Evolutionary conservation across 2,113 vertebrate species (phyloP).

Genomic region (Aspidoscelis tigris): DNA sequence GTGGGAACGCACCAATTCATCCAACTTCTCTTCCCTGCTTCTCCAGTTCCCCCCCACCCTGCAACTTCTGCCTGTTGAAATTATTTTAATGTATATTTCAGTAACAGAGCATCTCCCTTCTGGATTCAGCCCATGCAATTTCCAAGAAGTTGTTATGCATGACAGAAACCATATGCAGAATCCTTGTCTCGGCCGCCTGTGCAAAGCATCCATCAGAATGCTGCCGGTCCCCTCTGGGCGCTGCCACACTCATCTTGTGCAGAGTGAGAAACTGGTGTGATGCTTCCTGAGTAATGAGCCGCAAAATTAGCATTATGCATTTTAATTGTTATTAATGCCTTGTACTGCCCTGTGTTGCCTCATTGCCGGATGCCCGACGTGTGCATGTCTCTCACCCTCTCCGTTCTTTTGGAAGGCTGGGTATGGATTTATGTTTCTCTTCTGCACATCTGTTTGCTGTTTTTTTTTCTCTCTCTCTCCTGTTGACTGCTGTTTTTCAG

Average conservation of each 20-base stretch:
- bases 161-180: conserved; percentile 60
- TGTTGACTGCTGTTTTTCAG: conserved; percentile 10
- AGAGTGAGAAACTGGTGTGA: conserved; percentile 49
- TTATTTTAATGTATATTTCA: conserved; percentile 28
- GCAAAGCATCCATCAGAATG: conserved; percentile 38
- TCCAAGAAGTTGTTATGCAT: conserved; percentile 15
- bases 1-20: background rate
- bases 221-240: fast-evolving
- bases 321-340: conserved; percentile 74
- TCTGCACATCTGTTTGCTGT: background rate
- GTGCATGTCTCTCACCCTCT: conserved; percentile 1
- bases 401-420: conserved; percentile 18
- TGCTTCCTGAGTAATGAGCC: conserved; percentile 65
- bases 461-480: background rate
- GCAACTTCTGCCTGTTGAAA: conserved; percentile 17
- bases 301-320: conserved; percentile 66
- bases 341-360: conserved; percentile 53
- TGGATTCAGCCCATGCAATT: conserved; percentile 37
- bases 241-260: conserved; percentile 16
- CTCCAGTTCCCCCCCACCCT: background rate
- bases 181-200: conserved; percentile 3
- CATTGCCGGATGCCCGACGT: conserved; percentile 46
- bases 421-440: no score
- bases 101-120: background rate
- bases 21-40: background rate